A percentile compares a stretch with the other conserved stretches of the same genome.
Evolutionary conservation across 2,113 vertebrate species (phyloP).

Genomic region (Tetrax tetrax): DNA sequence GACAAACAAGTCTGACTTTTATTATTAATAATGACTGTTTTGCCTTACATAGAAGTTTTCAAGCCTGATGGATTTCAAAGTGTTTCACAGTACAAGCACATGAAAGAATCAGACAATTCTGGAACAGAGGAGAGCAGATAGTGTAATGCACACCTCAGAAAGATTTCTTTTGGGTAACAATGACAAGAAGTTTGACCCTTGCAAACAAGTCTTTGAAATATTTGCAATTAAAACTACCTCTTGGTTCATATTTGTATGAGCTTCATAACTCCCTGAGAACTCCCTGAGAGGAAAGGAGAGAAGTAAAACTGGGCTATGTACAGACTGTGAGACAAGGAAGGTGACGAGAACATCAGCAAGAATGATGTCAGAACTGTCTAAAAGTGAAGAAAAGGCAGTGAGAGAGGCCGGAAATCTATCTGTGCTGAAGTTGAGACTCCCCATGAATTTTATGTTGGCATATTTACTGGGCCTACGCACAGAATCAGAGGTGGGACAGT

Average conservation of each 20-base stretch:
- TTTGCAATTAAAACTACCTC: not conserved
- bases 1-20: not conserved
- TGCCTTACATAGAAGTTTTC: not conserved
- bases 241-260: not conserved
- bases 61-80: not conserved
- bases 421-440: not conserved
- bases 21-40: constrained; percentile 1
- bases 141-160: not conserved
- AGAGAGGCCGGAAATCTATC: not conserved
- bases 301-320: not conserved
- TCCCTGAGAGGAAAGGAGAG: not conserved
- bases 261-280: not conserved
- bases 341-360: not conserved
- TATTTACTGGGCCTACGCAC: not conserved
- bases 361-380: not conserved
- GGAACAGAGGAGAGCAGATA: not conserved
- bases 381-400: not conserved
- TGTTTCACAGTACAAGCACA: not conserved
- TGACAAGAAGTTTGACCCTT: not conserved
- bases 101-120: not conserved
- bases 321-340: not conserved
- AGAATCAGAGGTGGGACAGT: not conserved
- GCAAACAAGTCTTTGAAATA: not conserved
- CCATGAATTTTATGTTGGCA: not conserved
- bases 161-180: not conserved